Base-by-base conservation (phyloP, 2,888 invertebrate species). In the Lottia gigantea region DNA sequence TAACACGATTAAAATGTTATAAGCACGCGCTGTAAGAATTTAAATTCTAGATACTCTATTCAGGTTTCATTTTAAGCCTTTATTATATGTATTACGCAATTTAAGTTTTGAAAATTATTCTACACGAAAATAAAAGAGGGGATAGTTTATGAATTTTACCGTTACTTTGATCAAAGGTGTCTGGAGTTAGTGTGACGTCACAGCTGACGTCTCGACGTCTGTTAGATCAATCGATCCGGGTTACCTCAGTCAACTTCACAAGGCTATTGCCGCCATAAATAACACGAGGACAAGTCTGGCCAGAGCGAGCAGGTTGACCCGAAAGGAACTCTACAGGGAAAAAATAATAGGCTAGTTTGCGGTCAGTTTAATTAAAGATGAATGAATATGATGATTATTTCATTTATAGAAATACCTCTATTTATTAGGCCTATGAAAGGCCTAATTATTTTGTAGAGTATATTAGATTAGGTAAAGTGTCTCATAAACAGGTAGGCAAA, bases 181-280 rank as follows among this genome's bases (percentile, higher is more conserved):
- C 82, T 82, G 74, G 80, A 70, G 79, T 31, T 3, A 31, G 31
- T 71, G 68, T 79, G 80, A 80, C 80, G 80, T 80, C 80, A 80
- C 67, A 55, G 71, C 68, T 76, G 77, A 77, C 76, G 77, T 75
- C 78, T 75, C 72, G 78, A 69, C 80, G 78, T 77, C 77, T 77
- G 76, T 71, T 47, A 55, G 64, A 64, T 40, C 49, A 69, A 64
- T 64, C 63, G 64, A 64, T 69, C 55, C 25, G 62, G 46, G 63
- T 68, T 62, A 68, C 68, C 68, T 62, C 62, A 68, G 62, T 40
- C 68, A 31, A 31, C 31, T 31, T 31, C 31, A 62, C 68, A 47
- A 62, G 68, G 68, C 62, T 62, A 62, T 62, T 47, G 47, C 46
- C 68, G 68, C 68, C 68, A 63, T 63, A 68, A 68, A 68, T 68